phyloP scores from a whole-genome alignment of 1,140 invertebrate species.

The Ceratina calcarata region DNA sequence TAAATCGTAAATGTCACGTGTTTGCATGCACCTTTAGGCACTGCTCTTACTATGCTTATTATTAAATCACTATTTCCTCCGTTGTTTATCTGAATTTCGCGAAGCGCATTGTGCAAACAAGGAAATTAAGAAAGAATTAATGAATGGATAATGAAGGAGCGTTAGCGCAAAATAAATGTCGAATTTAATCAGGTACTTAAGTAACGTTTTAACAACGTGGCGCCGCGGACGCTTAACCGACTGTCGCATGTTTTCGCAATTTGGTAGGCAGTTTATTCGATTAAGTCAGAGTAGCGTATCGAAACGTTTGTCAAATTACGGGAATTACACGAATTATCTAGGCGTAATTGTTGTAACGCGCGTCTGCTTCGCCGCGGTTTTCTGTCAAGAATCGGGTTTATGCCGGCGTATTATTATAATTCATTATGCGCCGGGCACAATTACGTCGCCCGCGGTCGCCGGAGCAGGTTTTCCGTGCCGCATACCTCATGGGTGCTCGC shows the following conservation, averaged over 20 bases:
- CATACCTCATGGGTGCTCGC: conserved; percentile 41
- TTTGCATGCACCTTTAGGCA: no score
- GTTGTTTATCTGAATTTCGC: no score
- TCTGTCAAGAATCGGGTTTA: conserved; percentile 52
- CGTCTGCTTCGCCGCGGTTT: neutral
- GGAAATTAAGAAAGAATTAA: no score
- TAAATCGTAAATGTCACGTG: neutral
- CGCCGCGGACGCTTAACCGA: neutral
- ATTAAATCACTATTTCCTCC: neutral
- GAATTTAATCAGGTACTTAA: neutral
- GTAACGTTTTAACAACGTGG: neutral
- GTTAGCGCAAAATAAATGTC: no score
- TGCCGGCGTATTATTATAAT: conserved; percentile 56
- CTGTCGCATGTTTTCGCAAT: neutral
- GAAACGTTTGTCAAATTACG: conserved; percentile 16
- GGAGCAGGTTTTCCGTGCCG: conserved; percentile 24
- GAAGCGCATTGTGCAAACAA: no score
- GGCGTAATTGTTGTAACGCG: conserved; percentile 5
- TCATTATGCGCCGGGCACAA: conserved; percentile 38
- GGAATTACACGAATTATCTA: conserved; percentile 6
- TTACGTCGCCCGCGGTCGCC: conserved; percentile 20
- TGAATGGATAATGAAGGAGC: no score
- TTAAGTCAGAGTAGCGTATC: neutral
- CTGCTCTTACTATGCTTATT: no score
- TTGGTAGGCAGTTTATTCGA: conserved; percentile 1